Evolutionary conservation across 2,888 invertebrate species (phyloP), one percentile per base, ranked within the genome.

Genomic region (Hirtodrosophila duncani): DNA sequence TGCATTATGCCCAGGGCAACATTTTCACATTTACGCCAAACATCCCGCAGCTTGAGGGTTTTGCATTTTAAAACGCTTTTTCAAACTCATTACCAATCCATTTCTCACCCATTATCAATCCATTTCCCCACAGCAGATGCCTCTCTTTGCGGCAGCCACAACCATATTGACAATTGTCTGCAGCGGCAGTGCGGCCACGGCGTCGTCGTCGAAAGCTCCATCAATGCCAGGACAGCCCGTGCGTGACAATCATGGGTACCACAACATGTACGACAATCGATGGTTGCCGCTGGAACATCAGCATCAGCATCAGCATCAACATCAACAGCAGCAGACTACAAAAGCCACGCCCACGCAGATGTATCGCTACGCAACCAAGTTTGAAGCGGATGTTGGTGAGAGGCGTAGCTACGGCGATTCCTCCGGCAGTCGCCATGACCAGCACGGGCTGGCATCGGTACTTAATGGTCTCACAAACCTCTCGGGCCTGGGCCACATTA

Each of bases 381-480:
- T 53, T 3, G 67, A 66, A 5, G 49, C 26, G 4, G 38, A 34
- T 20, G 56, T 38, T 3, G 45, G 45, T 8, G 62, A 57, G 31
- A 50, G 71, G 26, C 63, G 67, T 37, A 67, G 64, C 51, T 78
- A 63, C 34, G 42, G 65, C 3, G 24, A 65, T 39, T 49, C 57
- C 23, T 31, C 42, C 36, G 45, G 70, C 33, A 31, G 51, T 17
- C 42, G 46, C 16, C 41, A 26, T 20, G 52, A 39, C 14, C 31
- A 42, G 9, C 34, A 53, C 5, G 60, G 75, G 21, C 18, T 50
- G 27, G 46, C 64, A 17, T 44, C 64, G 16, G 27, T 68, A 60
- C 63, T 84, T 68, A 85, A 84, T 81, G 77, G 83, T 42, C 80
- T 83, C 53, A 61, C 78, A 61, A 72, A 69, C 71, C 72, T 82